phyloP scores from a whole-genome alignment of 2,888 invertebrate species.

The Campoplex capitator region DNA sequence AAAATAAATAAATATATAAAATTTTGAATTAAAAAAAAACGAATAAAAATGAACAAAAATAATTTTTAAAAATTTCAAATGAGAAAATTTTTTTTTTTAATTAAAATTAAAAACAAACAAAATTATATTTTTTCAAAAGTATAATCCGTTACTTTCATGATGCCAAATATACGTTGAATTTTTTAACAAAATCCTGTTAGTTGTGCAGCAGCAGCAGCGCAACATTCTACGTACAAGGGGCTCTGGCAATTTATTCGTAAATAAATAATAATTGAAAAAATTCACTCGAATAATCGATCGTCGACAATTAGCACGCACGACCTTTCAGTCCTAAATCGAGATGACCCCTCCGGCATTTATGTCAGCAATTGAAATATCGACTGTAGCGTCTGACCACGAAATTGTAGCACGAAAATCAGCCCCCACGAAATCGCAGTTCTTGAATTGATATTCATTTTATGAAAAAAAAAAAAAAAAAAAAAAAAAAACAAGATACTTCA shows the following conservation, averaged over 20 bases:
- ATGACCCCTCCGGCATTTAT: slow-evolving; percentile 15
- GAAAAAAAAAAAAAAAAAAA: neutral
- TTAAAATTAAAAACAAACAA: too few species aligned
- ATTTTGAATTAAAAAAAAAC: too few species aligned
- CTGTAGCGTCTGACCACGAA: slow-evolving; percentile 18
- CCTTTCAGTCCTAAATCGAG: slow-evolving; percentile 51
- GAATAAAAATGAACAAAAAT: too few species aligned
- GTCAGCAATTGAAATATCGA: slow-evolving; percentile 23
- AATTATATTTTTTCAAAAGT: neutral
- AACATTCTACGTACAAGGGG: neutral
- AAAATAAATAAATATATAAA: too few species aligned
- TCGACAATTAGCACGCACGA: slow-evolving; percentile 57
- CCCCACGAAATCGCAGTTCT: neutral
- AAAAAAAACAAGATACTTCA: neutral
- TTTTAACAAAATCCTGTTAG: neutral
- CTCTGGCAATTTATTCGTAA: slow-evolving; percentile 19
- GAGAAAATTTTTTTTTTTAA: too few species aligned
- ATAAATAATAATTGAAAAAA: slow-evolving; percentile 20
- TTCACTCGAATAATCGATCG: slow-evolving; percentile 41
- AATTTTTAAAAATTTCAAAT: too few species aligned
- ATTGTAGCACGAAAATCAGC: neutral
- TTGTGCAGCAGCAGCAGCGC: neutral
- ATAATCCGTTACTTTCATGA: neutral
- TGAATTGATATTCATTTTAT: neutral
- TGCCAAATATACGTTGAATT: neutral